phyloP scores from a whole-genome alignment of 2,113 vertebrate genomes.

The Sinocyclocheilus anshuiensis region DNA sequence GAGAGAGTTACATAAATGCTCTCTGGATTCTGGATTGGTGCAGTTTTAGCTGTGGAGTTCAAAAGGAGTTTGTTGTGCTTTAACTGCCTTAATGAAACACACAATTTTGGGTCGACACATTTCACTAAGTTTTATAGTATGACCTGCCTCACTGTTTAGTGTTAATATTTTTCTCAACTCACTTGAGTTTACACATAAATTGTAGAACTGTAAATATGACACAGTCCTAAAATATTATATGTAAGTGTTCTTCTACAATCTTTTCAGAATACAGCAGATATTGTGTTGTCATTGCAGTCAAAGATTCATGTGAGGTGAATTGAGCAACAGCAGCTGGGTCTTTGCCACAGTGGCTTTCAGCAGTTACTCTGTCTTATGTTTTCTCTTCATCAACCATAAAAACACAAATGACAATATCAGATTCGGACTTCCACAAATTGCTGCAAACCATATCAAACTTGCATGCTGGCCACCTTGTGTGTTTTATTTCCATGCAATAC shows the following conservation, averaged over 20 bases:
- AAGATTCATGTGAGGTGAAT: neutral
- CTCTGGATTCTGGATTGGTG: constrained; percentile 26
- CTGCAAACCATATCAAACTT: constrained; percentile 23
- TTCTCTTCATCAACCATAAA: constrained; percentile 28
- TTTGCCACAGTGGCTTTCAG: constrained; percentile 21
- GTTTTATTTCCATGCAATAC: neutral
- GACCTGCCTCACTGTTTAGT: neutral
- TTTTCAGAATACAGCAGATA: neutral
- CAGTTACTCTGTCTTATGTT: constrained; percentile 44
- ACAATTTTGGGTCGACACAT: neutral
- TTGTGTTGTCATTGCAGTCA: neutral
- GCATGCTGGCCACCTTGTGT: neutral
- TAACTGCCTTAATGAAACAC: constrained; percentile 2
- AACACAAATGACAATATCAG: constrained; percentile 37
- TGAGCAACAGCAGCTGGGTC: constrained; percentile 17
- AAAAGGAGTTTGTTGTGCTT: constrained; percentile 18
- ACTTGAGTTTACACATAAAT: constrained; percentile 10
- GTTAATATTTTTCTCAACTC: neutral
- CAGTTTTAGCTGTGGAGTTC: constrained; percentile 32
- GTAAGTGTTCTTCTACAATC: neutral
- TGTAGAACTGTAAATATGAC: neutral
- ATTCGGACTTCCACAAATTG: neutral
- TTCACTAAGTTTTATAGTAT: neutral
- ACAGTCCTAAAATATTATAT: neutral
- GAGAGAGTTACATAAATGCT: constrained; percentile 50